Evolutionary conservation across 2,797 vertebrate genomes (phyloP).

Genomic region (Lutjanus argentimaculatus): DNA sequence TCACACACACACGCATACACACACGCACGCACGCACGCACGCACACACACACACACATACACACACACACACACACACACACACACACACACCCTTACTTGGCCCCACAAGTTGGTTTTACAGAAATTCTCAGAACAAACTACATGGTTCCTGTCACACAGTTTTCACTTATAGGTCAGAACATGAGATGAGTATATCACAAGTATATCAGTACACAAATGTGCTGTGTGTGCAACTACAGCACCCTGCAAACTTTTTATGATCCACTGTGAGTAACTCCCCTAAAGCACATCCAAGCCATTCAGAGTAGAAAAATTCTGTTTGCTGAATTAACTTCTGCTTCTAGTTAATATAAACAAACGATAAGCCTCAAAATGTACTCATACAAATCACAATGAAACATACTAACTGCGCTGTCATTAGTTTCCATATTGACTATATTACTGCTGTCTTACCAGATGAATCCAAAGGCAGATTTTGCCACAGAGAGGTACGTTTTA

Average conservation of each 20-base stretch:
- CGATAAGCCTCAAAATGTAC: constrained; percentile 10
- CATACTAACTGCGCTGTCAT: constrained; percentile 19
- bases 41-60: constrained; percentile 25
- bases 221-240: constrained; percentile 22
- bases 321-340: constrained; percentile 28
- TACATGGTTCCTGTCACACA: constrained; percentile 68
- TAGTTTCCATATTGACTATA: constrained; percentile 1
- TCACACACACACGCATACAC: constrained; percentile 15
- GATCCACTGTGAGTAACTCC: constrained; percentile 6
- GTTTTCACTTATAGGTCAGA: constrained; percentile 44
- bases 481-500: constrained; percentile 24
- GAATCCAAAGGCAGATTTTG: constrained; percentile 25
- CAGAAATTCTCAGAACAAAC: constrained; percentile 75
- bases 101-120: constrained; percentile 67
- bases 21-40: constrained; percentile 3
- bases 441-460: constrained; percentile 49
- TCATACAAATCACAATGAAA: constrained; percentile 27
- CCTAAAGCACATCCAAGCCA: constrained; percentile 12
- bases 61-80: constrained; percentile 21
- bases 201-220: constrained; percentile 6
- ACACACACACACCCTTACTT: constrained; percentile 21
- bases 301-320: constrained; percentile 20
- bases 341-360: constrained; percentile 40
- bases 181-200: not conserved
- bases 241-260: constrained; percentile 12